Evolutionary conservation across 2,888 invertebrate species (phyloP).

Genomic region (Drosophila neotestacea): DNA sequence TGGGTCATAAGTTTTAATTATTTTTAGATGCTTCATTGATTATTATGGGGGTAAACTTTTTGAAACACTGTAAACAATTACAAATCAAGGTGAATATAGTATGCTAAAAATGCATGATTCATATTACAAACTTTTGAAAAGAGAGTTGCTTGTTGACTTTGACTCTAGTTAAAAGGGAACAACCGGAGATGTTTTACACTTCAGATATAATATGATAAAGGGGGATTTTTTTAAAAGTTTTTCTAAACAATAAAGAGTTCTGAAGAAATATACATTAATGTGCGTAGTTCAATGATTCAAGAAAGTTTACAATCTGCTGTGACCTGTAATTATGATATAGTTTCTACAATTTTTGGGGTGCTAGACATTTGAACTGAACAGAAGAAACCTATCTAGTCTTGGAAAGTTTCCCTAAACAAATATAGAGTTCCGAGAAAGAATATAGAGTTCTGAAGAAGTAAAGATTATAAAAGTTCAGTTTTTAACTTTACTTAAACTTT

Average conservation of each 20-base stretch:
- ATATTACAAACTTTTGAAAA: conserved; percentile 1
- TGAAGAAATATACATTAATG: too few relatives aligned
- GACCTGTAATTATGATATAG: too few relatives aligned
- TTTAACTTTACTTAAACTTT: neutral
- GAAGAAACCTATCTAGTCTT: too few relatives aligned
- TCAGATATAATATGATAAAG: too few relatives aligned
- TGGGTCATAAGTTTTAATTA: conserved; percentile 37
- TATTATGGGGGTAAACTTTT: neutral
- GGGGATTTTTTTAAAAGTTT: too few relatives aligned
- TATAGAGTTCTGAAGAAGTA: neutral
- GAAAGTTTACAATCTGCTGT: too few relatives aligned
- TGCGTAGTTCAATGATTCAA: too few relatives aligned
- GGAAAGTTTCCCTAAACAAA: too few relatives aligned
- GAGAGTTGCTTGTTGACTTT: neutral
- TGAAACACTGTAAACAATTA: conserved; percentile 31
- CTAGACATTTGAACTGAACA: too few relatives aligned
- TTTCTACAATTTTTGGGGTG: too few relatives aligned
- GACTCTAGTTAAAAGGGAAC: neutral
- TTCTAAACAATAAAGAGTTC: neutral
- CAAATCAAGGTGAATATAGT: conserved; percentile 31
- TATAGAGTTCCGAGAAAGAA: neutral
- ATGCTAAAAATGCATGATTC: conserved; percentile 39
- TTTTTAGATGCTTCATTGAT: conserved; percentile 17
- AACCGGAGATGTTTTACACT: neutral
- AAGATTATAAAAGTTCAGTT: too few relatives aligned